Percentiles rank a stretch among this genome's conserved stretches.
Evolutionary conservation across 1,140 invertebrate species (phyloP).

Genomic region (Acyrthosiphon pisum): DNA sequence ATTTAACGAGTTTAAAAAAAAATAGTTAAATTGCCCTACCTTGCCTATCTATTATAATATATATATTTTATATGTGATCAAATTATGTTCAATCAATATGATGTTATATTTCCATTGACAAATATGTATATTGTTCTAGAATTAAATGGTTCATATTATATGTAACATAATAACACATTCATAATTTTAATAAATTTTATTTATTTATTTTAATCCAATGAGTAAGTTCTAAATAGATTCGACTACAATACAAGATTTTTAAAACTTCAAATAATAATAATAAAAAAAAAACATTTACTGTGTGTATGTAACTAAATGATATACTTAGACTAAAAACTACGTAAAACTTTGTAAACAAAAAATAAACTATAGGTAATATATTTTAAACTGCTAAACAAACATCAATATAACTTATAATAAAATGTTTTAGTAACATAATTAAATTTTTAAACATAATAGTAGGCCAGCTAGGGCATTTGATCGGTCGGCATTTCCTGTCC

Average conservation of each 20-base stretch:
- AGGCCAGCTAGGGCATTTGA: background rate
- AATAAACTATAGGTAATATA: background rate
- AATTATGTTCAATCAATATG: too few species aligned
- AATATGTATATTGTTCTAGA: too few species aligned
- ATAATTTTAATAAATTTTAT: background rate
- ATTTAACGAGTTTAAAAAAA: too few species aligned
- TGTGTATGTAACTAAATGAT: background rate
- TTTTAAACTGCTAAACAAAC: background rate
- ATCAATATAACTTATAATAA: background rate
- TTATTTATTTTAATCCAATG: background rate
- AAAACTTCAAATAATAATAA: background rate
- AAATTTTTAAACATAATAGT: background rate
- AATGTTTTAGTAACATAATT: background rate
- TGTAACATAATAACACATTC: background rate
- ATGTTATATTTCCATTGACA: too few species aligned
- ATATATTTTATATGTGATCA: too few species aligned
- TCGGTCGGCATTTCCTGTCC: background rate
- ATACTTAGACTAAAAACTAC: background rate
- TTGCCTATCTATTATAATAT: too few species aligned
- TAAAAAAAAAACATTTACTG: background rate
- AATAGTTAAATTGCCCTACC: too few species aligned
- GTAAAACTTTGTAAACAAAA: background rate
- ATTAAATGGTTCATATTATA: too few species aligned
- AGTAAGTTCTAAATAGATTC: slow-evolving; percentile 64
- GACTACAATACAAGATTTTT: slow-evolving; percentile 66